A percentile compares a stretch with the other conserved stretches of the same genome.
These are phyloP conservation scores for Eumaeus atala DNA, from an alignment of 1,140 invertebrate species.

Conservation along the genomic window DNA sequence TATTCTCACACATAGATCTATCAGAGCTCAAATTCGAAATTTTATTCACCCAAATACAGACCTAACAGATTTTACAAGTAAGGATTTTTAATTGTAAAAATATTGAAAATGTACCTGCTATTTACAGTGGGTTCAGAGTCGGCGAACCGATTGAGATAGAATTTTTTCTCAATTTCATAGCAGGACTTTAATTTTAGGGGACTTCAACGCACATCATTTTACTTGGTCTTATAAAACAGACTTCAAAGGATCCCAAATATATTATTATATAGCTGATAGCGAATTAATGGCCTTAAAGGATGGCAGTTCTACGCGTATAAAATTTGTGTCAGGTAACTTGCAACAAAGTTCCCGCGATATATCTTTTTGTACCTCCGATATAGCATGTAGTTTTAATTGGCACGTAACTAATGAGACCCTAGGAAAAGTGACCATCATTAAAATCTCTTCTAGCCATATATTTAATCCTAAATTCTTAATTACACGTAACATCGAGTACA, in stretches of 20 bases:
- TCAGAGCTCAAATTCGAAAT: constrained; percentile 5
- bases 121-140: too few relatives aligned
- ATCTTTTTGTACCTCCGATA: background rate
- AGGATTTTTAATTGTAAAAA: constrained; percentile 7
- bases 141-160: background rate
- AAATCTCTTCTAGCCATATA: background rate
- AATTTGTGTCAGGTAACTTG: background rate
- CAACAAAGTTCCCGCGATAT: constrained; percentile 8
- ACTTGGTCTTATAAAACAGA: constrained; percentile 4
- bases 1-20: background rate
- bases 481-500: background rate
- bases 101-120: background rate
- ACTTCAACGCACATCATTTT: constrained; percentile 3
- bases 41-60: too few relatives aligned
- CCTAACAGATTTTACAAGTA: background rate
- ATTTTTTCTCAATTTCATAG: background rate
- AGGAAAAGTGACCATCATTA: background rate
- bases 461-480: background rate
- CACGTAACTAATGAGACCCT: background rate
- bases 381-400: constrained; percentile 1
- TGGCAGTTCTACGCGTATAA: constrained; percentile 1
- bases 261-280: constrained; percentile 1
- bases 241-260: constrained; percentile 5
- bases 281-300: constrained; percentile 5
- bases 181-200: constrained; percentile 8